These are phyloP conservation scores for Pasiphila rectangulata DNA, from an alignment of 2,888 invertebrate species.

Conservation along the genomic window DNA sequence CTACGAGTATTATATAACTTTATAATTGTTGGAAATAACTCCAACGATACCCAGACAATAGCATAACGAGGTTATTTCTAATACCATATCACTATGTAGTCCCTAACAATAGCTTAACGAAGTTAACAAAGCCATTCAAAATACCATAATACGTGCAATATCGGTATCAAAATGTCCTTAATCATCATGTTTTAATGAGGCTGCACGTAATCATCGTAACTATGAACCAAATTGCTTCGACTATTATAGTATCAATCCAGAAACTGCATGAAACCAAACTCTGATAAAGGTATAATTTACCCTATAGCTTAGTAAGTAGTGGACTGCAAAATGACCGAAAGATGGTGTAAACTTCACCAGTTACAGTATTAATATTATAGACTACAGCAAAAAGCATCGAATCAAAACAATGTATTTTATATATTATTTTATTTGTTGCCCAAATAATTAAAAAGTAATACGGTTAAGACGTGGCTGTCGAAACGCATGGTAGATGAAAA, in stretches of 20 bases:
- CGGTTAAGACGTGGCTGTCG: too few relatives aligned
- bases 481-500: too few relatives aligned
- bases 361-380: too few relatives aligned
- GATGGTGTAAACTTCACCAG: background rate
- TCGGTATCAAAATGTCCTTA: conserved; percentile 7
- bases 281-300: background rate
- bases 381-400: too few relatives aligned
- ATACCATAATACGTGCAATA: conserved; percentile 1
- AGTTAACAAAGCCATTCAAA: background rate
- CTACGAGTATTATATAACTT: too few relatives aligned
- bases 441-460: too few relatives aligned
- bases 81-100: too few relatives aligned
- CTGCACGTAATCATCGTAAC: conserved; percentile 41
- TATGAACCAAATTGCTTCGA: conserved; percentile 38
- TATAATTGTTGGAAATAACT: too few relatives aligned
- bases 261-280: conserved; percentile 19
- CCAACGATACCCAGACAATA: too few relatives aligned
- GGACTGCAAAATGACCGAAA: background rate
- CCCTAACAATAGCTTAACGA: background rate
- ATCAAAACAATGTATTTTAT: too few relatives aligned
- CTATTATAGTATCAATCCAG: conserved; percentile 29
- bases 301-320: background rate
- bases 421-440: too few relatives aligned
- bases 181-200: conserved; percentile 39
- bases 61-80: too few relatives aligned